These are phyloP conservation scores for Netelia inedita DNA, from an alignment of 2,888 invertebrate genomes.

Conservation along the genomic window DNA sequence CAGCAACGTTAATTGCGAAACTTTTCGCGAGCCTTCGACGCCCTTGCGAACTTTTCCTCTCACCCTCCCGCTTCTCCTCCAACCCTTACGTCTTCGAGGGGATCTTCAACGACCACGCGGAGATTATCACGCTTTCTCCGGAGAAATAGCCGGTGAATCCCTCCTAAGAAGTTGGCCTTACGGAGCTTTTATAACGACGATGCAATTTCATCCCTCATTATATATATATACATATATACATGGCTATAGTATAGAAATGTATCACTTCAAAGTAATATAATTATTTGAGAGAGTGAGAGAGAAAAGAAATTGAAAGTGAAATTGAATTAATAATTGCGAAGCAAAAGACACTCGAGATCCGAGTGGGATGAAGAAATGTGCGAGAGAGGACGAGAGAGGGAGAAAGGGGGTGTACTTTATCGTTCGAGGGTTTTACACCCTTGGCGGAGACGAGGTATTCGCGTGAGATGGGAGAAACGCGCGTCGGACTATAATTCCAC, in stretches of 20 bases:
- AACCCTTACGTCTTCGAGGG: slow-evolving; percentile 11
- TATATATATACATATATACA: slow-evolving; percentile 2
- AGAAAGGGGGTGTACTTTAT: neutral
- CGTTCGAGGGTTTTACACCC: neutral
- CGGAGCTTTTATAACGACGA: slow-evolving; percentile 15
- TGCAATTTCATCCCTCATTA: slow-evolving; percentile 3
- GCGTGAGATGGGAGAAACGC: neutral
- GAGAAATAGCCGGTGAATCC: slow-evolving; percentile 35
- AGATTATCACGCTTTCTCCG: slow-evolving; percentile 46
- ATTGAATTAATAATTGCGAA: slow-evolving; percentile 8
- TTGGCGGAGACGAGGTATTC: neutral
- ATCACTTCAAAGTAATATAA: neutral
- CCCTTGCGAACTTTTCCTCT: slow-evolving; percentile 54
- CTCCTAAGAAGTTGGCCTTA: slow-evolving; percentile 11
- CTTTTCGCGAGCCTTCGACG: slow-evolving; percentile 67
- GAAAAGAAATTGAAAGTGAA: neutral
- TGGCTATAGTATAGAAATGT: neutral
- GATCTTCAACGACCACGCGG: slow-evolving; percentile 27
- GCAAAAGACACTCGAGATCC: neutral
- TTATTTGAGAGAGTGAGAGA: neutral
- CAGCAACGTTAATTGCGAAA: slow-evolving; percentile 73
- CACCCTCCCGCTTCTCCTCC: slow-evolving; percentile 7
- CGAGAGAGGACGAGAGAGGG: neutral
- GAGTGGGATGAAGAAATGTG: neutral
- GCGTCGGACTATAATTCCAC: slow-evolving; percentile 2